A percentile compares a stretch with the other conserved stretches of the same genome.
Conservation (phyloP, 2,797 vertebrate species). For the Cheirogaleus major region DNA sequence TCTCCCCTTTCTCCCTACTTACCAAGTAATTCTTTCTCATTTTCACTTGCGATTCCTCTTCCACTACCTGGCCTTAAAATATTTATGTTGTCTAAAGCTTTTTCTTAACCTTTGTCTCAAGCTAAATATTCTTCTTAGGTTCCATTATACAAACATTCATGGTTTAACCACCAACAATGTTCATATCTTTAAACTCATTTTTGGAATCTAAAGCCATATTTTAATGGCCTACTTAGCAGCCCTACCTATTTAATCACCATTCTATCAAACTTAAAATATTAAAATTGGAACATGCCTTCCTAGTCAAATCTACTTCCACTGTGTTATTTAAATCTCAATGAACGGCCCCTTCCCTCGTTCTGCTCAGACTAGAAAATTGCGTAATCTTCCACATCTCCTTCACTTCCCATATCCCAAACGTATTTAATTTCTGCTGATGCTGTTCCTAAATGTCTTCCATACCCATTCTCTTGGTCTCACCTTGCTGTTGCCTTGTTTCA, state of each 20-base stretch:
- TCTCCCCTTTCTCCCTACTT: background rate
- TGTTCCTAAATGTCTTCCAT: background rate
- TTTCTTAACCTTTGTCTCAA: background rate
- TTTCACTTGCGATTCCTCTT: background rate
- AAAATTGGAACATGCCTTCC: background rate
- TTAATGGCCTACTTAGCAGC: background rate
- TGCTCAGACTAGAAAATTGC: background rate
- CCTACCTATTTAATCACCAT: background rate
- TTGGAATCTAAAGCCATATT: background rate
- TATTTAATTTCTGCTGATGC: background rate
- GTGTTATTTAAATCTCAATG: background rate
- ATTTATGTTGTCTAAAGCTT: background rate
- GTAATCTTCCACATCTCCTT: background rate
- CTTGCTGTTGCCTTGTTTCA: background rate
- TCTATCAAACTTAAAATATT: background rate
- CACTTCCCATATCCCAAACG: background rate
- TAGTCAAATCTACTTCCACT: background rate
- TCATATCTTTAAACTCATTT: background rate
- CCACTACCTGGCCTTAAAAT: background rate
- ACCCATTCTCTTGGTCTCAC: background rate
- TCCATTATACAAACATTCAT: background rate
- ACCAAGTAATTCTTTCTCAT: background rate
- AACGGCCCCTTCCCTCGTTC: no score
- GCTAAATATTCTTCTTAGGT: background rate
- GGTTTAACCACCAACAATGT: background rate